Evolutionary conservation across 1,140 invertebrate genomes (phyloP), one percentile per base, ranked within the genome.

Genomic region (Drosophila serrata): DNA sequence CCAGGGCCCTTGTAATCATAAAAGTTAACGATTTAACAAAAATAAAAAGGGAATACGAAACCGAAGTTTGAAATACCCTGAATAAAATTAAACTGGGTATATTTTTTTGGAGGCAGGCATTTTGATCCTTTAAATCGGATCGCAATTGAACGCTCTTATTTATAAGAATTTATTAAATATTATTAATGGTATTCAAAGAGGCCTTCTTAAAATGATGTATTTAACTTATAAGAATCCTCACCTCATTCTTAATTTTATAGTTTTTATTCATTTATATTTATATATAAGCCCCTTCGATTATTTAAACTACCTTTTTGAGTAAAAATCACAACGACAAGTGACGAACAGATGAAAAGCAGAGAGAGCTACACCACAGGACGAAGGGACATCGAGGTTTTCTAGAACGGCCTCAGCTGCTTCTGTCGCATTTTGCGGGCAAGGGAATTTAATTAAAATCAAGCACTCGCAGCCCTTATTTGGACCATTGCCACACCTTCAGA

Each of bases 371-470:
- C 17, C 60, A 11, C 67, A 70, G 35, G 19, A 72, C 62, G 45
- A 63, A 35, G 27, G 48, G 51, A 59, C 65, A 45, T 37, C 43
- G 45, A n/a, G 24, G 33, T 29, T 35, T 45, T 13, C 27, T 49
- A 15, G 49, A 24, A 43, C 31, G 74, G 82, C 53, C 90, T 82
- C 90, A 91, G 90, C 84, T 91, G 90, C 64, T 72, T 48, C 48
- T 70, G 64, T 51, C 61, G 64, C 84, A 81, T 73, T 90, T 82
- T 74, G 78, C 45, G 82, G 88, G 81, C 31, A 67, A 31, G 85
- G 77, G 85, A 88, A 88, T 91, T 91, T 91, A 91, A 91, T 91
- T 91, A 91, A 91, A 91, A 85, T 73, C 82, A 81, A 82, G 75
- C 59, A 55, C 63, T 31, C 39, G n/a, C 40, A 43, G 27, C 51